These are phyloP conservation scores for Nyctalus aviator DNA, from an alignment of 2,797 vertebrate genomes.

Conservation along the genomic window DNA sequence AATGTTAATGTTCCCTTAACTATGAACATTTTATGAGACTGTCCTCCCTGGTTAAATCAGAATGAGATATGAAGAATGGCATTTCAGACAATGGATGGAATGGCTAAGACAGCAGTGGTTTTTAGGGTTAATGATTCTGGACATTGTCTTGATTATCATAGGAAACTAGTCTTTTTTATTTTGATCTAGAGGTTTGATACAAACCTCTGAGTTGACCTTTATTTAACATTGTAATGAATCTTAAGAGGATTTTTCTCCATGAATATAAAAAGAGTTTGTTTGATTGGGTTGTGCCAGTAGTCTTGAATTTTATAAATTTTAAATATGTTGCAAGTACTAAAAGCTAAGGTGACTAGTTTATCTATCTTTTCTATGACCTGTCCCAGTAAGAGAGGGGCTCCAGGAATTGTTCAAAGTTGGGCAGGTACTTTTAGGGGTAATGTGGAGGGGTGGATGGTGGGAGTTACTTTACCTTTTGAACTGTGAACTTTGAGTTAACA, in stretches of 20 bases:
- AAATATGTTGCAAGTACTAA: neutral
- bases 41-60: neutral
- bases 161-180: slow-evolving; percentile 5
- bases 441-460: neutral
- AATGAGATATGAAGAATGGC: slow-evolving; percentile 16
- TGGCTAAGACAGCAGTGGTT: neutral
- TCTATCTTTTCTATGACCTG: neutral
- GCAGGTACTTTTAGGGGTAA: neutral
- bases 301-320: slow-evolving; percentile 37
- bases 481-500: slow-evolving; percentile 4
- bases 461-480: neutral
- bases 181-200: neutral
- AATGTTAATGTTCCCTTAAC: neutral
- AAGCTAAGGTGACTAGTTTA: neutral
- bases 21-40: slow-evolving; percentile 37
- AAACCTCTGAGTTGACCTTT: slow-evolving; percentile 34
- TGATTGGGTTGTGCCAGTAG: neutral
- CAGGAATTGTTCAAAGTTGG: neutral
- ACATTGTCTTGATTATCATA: slow-evolving; percentile 45
- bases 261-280: slow-evolving; percentile 46
- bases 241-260: slow-evolving; percentile 49
- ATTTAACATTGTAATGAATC: slow-evolving; percentile 56
- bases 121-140: slow-evolving; percentile 65
- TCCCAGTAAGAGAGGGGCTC: neutral
- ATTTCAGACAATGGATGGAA: slow-evolving; percentile 25